Evolutionary conservation across 1,140 invertebrate species (phyloP).

Genomic region (Drosophila insularis): DNA sequence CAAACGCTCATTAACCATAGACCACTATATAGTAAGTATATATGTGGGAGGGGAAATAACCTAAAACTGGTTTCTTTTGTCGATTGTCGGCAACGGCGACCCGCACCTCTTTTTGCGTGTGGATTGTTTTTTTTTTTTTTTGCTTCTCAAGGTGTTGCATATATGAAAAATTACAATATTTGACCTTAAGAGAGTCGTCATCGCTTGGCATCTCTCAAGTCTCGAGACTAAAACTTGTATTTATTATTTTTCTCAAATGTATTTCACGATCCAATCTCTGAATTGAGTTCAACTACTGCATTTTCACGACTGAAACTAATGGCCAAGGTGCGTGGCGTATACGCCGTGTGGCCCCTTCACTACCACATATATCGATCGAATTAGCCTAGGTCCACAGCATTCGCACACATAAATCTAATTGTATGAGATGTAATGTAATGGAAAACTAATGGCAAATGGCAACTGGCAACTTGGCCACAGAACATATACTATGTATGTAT

Average conservation of each 20-base stretch:
- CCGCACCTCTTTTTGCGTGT: constrained; percentile 13
- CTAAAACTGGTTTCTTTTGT: constrained; percentile 15
- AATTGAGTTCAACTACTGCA: constrained; percentile 1
- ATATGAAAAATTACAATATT: constrained; percentile 17
- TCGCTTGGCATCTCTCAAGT: neutral
- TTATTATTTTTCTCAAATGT: constrained; percentile 8
- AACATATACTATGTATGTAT: no score
- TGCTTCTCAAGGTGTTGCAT: constrained; percentile 19
- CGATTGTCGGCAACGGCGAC: neutral
- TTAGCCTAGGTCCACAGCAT: no score
- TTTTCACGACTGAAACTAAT: constrained; percentile 1
- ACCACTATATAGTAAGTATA: neutral
- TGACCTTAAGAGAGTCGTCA: constrained; percentile 8
- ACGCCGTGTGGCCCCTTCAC: neutral
- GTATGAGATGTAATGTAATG: no score
- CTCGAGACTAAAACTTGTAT: neutral
- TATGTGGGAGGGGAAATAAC: constrained; percentile 2
- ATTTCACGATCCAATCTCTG: constrained; percentile 1
- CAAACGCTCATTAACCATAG: constrained; percentile 15
- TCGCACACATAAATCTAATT: no score
- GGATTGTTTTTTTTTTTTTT: constrained; percentile 2
- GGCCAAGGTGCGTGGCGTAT: constrained; percentile 1
- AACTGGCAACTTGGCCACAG: no score
- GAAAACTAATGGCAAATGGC: no score
- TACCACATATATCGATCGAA: neutral